Conservation (phyloP, 2,113 vertebrate species). For the Gobius niger region DNA sequence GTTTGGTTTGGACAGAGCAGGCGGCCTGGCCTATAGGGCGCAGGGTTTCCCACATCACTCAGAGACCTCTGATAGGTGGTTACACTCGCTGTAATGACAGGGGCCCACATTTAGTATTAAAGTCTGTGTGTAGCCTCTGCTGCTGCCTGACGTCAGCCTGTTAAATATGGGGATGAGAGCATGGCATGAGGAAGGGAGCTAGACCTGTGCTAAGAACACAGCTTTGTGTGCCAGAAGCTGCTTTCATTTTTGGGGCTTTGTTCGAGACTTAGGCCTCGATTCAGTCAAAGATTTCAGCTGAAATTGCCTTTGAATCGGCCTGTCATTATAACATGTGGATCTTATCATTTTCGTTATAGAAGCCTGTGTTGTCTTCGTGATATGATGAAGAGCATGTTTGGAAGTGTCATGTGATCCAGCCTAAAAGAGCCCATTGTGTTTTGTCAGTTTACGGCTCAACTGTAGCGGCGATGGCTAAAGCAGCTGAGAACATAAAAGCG, state of each 20-base stretch:
- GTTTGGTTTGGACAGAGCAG: slow-evolving; percentile 75
- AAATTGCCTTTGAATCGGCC: neutral
- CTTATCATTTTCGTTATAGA: neutral
- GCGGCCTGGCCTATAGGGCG: slow-evolving; percentile 68
- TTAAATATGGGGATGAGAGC: slow-evolving; percentile 77
- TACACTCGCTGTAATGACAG: slow-evolving; percentile 79
- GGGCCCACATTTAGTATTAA: slow-evolving; percentile 78
- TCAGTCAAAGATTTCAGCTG: neutral
- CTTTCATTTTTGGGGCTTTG: slow-evolving; percentile 39
- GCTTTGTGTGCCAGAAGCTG: slow-evolving; percentile 57
- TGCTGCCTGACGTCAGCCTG: slow-evolving; percentile 75
- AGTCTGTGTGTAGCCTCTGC: slow-evolving; percentile 71
- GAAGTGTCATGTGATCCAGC: slow-evolving; percentile 76
- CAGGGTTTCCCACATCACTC: slow-evolving; percentile 80
- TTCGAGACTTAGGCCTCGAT: slow-evolving; percentile 40
- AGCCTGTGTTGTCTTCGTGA: neutral
- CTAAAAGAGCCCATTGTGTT: slow-evolving; percentile 84
- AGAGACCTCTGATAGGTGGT: slow-evolving; percentile 76
- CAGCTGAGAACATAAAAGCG: slow-evolving; percentile 83
- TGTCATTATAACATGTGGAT: neutral
- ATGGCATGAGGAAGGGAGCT: slow-evolving; percentile 62
- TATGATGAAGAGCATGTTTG: slow-evolving; percentile 39
- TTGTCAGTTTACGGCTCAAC: slow-evolving; percentile 72
- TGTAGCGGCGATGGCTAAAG: slow-evolving; percentile 75
- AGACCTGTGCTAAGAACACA: slow-evolving; percentile 66